phyloP scores from a whole-genome alignment of 2,888 invertebrate species.

The Drosophila yooni region DNA sequence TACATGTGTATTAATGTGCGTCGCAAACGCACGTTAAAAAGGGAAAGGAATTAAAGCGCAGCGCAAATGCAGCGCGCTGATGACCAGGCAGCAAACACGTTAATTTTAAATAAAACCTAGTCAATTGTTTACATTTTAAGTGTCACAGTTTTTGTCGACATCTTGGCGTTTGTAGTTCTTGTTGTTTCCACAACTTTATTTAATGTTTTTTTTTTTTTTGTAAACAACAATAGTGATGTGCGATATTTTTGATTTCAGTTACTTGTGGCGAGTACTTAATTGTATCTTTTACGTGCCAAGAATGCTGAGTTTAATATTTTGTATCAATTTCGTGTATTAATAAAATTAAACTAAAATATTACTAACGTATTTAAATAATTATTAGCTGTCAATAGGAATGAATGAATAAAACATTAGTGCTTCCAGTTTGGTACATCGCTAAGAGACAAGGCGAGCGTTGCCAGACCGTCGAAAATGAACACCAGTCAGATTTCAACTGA shows the following conservation, averaged over 20 bases:
- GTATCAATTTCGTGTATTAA: not conserved
- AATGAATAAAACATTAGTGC: not conserved
- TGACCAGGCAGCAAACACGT: slow-evolving; percentile 5
- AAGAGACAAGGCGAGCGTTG: not conserved
- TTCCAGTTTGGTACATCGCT: not conserved
- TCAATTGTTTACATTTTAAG: slow-evolving; percentile 46
- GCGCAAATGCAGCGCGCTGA: slow-evolving; percentile 20
- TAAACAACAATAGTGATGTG: slow-evolving; percentile 63
- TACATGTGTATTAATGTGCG: slow-evolving; percentile 66
- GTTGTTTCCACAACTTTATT: slow-evolving; percentile 44
- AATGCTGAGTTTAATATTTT: not conserved
- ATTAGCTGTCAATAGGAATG: not conserved
- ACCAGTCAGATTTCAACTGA: slow-evolving; percentile 11
- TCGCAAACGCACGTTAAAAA: slow-evolving; percentile 50
- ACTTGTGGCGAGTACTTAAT: slow-evolving; percentile 3
- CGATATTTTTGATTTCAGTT: slow-evolving; percentile 13
- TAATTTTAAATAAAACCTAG: not conserved
- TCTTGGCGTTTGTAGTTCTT: slow-evolving; percentile 27
- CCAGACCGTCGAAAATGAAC: slow-evolving; percentile 21
- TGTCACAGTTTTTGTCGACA: slow-evolving; percentile 8
- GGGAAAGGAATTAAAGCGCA: slow-evolving; percentile 41
- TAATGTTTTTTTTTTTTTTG: slow-evolving; percentile 55
- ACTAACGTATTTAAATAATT: not conserved
- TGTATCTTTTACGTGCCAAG: not conserved
- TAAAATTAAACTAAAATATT: not conserved